Base-by-base conservation (phyloP, 2,888 invertebrate genomes). In the Phyllotreta cruciferae region DNA sequence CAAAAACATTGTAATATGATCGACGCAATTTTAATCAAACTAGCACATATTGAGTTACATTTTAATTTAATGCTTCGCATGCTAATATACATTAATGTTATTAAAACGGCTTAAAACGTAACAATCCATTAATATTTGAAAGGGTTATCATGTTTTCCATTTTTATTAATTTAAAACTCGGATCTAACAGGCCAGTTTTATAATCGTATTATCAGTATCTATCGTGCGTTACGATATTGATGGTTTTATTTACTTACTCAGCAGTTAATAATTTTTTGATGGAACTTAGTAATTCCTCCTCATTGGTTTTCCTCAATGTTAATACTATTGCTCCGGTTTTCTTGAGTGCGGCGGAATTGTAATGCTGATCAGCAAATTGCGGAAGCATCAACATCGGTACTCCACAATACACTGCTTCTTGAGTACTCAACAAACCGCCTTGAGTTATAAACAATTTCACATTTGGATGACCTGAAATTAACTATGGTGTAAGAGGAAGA, bases 281-380 rank as follows among this genome's bases (percentile, higher is more conserved):
- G 0, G 86, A 84, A 42, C 83, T 80, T 50, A 83, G 74, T 13
- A 90, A 79, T 50, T 78, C 82, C 38, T 85, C 82, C 68, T 85
- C 86, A 10, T 81, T 85, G 39, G 89, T 81, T 36, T 86, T 81
- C 49, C 84, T 77, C 68, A 86, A 87, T 44, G 84, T 75, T 0
- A 90, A 79, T 2, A 87, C 81, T 1, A 84, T 90, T 6, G 87
- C 80, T 5, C 87, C 87, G 6, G 85, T 84, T 52, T 87, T 86
- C 71, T 85, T 83, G 1, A 88, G 77, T 0, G 86, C 86, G 42
- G 84, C 83, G 0, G 87, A 88, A 74, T 90, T 90, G 0, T 86
- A 83, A 64, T 85, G 87, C 73, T 90, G 90, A 74, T 90, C 90
- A 0, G 90, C 90, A 72, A 87, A 90, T 52, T 90, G 83, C 2